Base-by-base conservation (phyloP, 2,797 vertebrate genomes). In the Vireo griseus region DNA sequence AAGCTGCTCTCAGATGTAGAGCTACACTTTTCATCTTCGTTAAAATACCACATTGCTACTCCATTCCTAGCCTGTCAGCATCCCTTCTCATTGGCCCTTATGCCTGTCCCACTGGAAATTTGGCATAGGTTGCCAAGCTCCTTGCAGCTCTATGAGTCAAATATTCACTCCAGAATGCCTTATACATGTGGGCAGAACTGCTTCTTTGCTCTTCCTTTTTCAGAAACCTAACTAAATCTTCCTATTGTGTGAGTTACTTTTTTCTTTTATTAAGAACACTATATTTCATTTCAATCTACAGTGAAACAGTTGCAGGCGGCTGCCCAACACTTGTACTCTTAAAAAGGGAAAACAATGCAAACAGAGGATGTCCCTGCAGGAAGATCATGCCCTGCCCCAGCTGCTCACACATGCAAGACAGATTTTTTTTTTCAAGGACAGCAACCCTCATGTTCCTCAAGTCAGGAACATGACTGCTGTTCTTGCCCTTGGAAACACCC, bases 181-280 rank as follows among this genome's bases (percentile, higher is more conserved):
- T 55, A 45, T 57, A 88, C 55, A 37, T 79, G 51, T 45, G 72
- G 57, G 17, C 40, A 86, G 40, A 92, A 42, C 22, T 54, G 18
- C 31, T 81, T n/a, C 74, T 84, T 88, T 75, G 44, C 76, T 72
- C 39, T 95, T 91, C 31, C 35, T 77, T 88, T 90, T 83, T 74
- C 61, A 78, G 39, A 88, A 95, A 86, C 44, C 37, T 66, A 87
- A 79, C 67, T 54, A 79, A 90, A 61, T 80, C 58, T 86, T 16
- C 1, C 69, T 84, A 51, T 88, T 91, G 89, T 92, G 54, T 0
- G 24, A 58, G 21, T 77, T 80, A 66, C 66, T 95, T 75, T 92
- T 91, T 95, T 91, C 65, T 94, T 92, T 93, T 85, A 74, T 95
- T 92, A 95, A 67, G 78, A 74, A 80, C 35, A 37, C n/a, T 54